Base-by-base conservation (phyloP, 2,113 vertebrate species). In the Nerophis ophidion region DNA sequence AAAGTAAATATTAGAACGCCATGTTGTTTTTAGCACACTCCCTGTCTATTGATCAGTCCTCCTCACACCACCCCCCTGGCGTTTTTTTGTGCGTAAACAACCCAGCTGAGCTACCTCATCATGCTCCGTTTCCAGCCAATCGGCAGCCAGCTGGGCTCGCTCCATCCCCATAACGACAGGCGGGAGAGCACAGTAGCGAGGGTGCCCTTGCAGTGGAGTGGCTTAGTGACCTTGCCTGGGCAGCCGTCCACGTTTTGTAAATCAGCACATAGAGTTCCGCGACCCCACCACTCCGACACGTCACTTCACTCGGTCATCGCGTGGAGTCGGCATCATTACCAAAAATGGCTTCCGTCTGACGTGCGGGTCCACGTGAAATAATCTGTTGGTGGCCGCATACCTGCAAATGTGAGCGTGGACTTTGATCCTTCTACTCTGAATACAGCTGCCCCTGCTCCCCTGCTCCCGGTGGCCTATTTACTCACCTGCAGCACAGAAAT, bases 71-170 rank as follows among this genome's bases (percentile, higher is more conserved):
- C 63, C 40, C 56, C 19, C 63, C 71, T 40, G 44, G 57, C 2
- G 46, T 33, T 61, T 66, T 61, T 66, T 57, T 73, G 59, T 77
- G 70, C 74, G 79, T 87, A 88, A 87, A 88, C 80, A 81, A 77
- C 62, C 78, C 82, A 80, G 79, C 79, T 81, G 75, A 87, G 81
- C 74, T 75, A 80, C 66, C 68, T 74, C 61, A 63, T 79, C 68
- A 48, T 19, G 69, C 49, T 5, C 12, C 4, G 19, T 61, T 57
- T 59, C 77, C 81, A 68, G 64, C 83, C 85, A 82, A 82, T 84
- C 58, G 45, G 74, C 68, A 57, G 49, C 61, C 45, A 1, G 55
- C 60, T 38, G 52, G 60, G 47, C 56, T 66, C 53, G 62, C 57
- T 16, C 68, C 62, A 80, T 80, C 55, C 68, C 74, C 76, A 77